Percentiles rank a stretch among this genome's conserved stretches.
Evolutionary conservation across 1,140 invertebrate genomes (phyloP).

Genomic region (Xylocopa sonorina): DNA sequence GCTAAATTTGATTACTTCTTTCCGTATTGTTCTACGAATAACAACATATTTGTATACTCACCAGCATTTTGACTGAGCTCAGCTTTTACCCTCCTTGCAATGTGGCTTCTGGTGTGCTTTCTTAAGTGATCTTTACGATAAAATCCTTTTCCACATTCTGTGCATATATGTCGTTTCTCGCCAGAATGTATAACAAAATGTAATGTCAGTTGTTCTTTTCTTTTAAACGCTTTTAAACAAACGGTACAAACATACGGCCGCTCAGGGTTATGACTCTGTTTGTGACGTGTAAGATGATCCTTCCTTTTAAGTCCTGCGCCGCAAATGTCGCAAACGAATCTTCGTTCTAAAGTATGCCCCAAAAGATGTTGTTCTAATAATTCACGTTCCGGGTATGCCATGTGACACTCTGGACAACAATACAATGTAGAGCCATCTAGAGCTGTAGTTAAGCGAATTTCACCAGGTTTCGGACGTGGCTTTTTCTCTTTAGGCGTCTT

Average conservation of each 20-base stretch:
- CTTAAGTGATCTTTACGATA: constrained; percentile 82
- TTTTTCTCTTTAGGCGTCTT: constrained; percentile 90
- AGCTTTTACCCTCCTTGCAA: constrained; percentile 90
- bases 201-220: constrained; percentile 91
- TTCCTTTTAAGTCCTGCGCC: constrained; percentile 92
- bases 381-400: constrained; percentile 92
- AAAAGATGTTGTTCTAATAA: constrained; percentile 90
- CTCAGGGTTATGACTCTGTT: constrained; percentile 91
- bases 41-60: constrained; percentile 51
- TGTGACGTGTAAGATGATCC: constrained; percentile 91
- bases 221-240: constrained; percentile 92
- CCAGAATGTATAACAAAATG: constrained; percentile 94
- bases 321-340: constrained; percentile 93
- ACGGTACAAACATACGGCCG: constrained; percentile 91
- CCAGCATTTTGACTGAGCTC: constrained; percentile 87
- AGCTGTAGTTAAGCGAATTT: constrained; percentile 90
- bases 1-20: not conserved
- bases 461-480: constrained; percentile 90
- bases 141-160: constrained; percentile 92
- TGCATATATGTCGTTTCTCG: constrained; percentile 92
- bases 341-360: constrained; percentile 90
- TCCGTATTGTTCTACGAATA: not conserved
- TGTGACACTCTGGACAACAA: constrained; percentile 93
- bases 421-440: constrained; percentile 91
- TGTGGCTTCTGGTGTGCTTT: constrained; percentile 92